phyloP scores from a whole-genome alignment of 2,797 vertebrate genomes.

The Pachyuromys duprasi region DNA sequence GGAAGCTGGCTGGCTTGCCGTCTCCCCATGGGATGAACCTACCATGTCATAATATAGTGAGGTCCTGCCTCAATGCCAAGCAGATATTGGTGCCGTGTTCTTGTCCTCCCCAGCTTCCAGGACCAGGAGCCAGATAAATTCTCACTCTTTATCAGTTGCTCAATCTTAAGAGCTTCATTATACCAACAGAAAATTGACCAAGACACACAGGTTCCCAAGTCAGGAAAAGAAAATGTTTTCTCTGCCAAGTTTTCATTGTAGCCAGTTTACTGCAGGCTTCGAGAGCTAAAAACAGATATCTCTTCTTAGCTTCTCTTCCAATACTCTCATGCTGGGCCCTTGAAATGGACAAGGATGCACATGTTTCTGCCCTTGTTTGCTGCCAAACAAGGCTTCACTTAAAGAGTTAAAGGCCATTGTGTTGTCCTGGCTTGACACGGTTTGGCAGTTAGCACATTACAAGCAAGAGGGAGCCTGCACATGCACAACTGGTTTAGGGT shows the following conservation, averaged over 20 bases:
- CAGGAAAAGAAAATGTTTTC: background rate
- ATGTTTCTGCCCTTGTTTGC: background rate
- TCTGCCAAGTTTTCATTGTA: background rate
- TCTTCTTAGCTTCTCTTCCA: background rate
- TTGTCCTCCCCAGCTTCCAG: background rate
- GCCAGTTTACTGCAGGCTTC: no score
- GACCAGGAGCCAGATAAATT: background rate
- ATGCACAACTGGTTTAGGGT: background rate
- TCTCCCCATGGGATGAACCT: no score
- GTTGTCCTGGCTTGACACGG: background rate
- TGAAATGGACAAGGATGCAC: background rate
- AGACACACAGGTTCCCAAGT: background rate
- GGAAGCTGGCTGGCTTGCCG: background rate
- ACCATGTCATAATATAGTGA: background rate
- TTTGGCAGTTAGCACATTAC: background rate
- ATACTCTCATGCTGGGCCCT: background rate
- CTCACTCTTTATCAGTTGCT: background rate
- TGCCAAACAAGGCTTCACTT: background rate
- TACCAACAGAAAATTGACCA: background rate
- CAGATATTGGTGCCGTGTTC: background rate
- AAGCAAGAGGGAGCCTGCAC: background rate
- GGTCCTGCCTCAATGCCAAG: no score
- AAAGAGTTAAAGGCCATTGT: background rate
- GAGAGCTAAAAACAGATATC: no score
- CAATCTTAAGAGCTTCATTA: background rate